phyloP scores from a whole-genome alignment of 2,113 vertebrate genomes.

The Ptilonorhynchus violaceus region DNA sequence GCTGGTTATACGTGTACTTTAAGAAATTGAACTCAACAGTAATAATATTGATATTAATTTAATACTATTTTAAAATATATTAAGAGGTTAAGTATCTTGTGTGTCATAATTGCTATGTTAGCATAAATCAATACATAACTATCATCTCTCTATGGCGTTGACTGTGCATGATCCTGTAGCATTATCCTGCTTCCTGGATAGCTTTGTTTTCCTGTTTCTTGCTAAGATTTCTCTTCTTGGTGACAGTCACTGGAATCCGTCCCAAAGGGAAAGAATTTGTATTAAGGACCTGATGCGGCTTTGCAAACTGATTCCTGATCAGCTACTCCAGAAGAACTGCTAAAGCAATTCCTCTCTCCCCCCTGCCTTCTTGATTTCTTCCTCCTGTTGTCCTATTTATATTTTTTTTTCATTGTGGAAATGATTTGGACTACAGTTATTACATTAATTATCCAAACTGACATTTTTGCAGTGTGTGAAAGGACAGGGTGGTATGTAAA shows the following conservation, averaged over 20 bases:
- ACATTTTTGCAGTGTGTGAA: constrained; percentile 58
- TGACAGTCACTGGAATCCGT: not conserved
- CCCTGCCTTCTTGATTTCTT: not conserved
- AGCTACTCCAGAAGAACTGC: not conserved
- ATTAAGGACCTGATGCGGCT: not conserved
- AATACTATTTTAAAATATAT: not conserved
- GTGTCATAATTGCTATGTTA: not conserved
- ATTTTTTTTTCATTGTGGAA: constrained; percentile 2
- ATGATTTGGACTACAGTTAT: constrained; percentile 19
- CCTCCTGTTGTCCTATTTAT: not conserved
- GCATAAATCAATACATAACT: not conserved
- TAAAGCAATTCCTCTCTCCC: not conserved
- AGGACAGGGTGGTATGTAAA: constrained; percentile 65
- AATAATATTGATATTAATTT: not conserved
- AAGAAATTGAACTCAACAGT: not conserved
- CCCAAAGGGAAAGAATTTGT: not conserved
- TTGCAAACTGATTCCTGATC: not conserved
- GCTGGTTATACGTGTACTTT: not conserved
- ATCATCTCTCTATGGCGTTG: not conserved
- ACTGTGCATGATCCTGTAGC: not conserved
- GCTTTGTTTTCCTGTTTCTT: not conserved
- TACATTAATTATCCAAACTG: constrained; percentile 60
- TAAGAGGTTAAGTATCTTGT: not conserved
- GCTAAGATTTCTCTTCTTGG: not conserved
- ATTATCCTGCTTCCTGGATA: not conserved